A percentile compares a stretch with the other conserved stretches of the same genome.
These are phyloP conservation scores for Cataglyphis livida DNA, from an alignment of 2,888 invertebrate species.

Conservation along the genomic window DNA sequence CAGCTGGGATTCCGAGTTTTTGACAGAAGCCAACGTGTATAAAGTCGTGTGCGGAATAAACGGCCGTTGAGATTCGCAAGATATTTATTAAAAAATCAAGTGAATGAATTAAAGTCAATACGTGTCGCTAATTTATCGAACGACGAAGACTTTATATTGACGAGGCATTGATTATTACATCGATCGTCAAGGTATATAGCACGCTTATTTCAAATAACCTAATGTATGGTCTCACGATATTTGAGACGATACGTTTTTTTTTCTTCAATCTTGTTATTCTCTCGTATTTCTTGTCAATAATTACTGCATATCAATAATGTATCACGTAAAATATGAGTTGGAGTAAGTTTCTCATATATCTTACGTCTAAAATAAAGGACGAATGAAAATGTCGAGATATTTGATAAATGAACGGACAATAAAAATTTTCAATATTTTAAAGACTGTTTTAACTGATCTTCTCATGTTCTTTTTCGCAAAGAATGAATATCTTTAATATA, in stretches of 20 bases:
- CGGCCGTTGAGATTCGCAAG: constrained; percentile 51
- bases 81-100: constrained; percentile 58
- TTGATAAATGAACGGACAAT: too few relatives aligned
- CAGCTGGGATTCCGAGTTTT: constrained; percentile 83
- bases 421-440: not conserved
- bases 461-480: not conserved
- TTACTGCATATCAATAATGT: not conserved
- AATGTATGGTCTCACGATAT: not conserved
- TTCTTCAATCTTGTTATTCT: not conserved
- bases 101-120: constrained; percentile 58
- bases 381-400: not conserved
- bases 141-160: constrained; percentile 28
- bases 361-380: not conserved
- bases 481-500: not conserved
- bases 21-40: constrained; percentile 84
- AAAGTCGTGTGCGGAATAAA: constrained; percentile 71
- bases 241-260: not conserved
- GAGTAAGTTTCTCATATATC: not conserved
- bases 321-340: not conserved
- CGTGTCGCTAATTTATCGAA: constrained; percentile 1
- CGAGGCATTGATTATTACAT: constrained; percentile 35
- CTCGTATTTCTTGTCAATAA: not conserved
- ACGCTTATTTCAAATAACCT: constrained; percentile 31
- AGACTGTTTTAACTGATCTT: not conserved
- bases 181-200: constrained; percentile 36